phyloP scores from a whole-genome alignment of 2,888 invertebrate genomes.

The Endotricha flammealis region DNA sequence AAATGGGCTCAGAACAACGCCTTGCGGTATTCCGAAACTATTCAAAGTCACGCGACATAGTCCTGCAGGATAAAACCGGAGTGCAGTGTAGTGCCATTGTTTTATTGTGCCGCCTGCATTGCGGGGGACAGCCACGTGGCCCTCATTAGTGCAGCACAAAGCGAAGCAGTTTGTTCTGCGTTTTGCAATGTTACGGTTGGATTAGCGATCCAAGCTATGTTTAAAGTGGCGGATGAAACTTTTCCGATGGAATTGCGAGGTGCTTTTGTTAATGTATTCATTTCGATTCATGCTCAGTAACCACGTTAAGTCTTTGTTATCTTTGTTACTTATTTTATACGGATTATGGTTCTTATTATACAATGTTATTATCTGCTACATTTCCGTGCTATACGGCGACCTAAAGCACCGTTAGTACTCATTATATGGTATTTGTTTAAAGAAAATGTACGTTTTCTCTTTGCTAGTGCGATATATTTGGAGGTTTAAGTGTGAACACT shows the following conservation, averaged over 20 bases:
- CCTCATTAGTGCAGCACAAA: conserved; percentile 74
- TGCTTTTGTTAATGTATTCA: conserved; percentile 25
- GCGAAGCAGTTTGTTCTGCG: conserved; percentile 72
- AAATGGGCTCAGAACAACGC: conserved; percentile 42
- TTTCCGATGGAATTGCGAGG: conserved; percentile 37
- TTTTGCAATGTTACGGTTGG: conserved; percentile 70
- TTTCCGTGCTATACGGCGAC: no score
- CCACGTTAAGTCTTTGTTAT: no score
- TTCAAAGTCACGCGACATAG: conserved; percentile 65
- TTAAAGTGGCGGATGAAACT: conserved; percentile 62
- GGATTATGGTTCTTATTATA: no score
- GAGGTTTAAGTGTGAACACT: no score
- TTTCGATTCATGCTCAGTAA: no score
- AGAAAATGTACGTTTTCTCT: no score
- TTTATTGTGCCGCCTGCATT: conserved; percentile 76
- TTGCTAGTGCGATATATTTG: no score
- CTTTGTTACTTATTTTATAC: no score
- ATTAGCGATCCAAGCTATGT: conserved; percentile 63
- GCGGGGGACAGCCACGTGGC: conserved; percentile 77
- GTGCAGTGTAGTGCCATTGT: conserved; percentile 68
- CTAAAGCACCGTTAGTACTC: no score
- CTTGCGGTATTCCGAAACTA: conserved; percentile 57
- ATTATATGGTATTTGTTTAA: no score
- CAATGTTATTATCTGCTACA: no score
- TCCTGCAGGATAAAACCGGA: conserved; percentile 69